Evolutionary conservation across 2,113 vertebrate genomes (phyloP).

Genomic region (Pycnonotus jocosus): DNA sequence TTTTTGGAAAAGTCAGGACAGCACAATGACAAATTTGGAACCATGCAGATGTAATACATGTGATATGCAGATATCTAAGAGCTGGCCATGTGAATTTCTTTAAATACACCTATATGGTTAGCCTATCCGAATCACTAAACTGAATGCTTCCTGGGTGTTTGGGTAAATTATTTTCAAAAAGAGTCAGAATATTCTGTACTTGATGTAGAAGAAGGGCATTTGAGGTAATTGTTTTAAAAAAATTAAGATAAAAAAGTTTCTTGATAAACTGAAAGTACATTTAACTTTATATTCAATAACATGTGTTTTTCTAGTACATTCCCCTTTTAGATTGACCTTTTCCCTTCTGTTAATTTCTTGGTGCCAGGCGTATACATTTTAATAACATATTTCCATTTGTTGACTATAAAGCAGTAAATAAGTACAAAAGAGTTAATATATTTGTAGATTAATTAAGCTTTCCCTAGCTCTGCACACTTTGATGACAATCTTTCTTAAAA

Average conservation of each 20-base stretch:
- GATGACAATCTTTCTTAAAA: constrained; percentile 10
- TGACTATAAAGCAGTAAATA: background rate
- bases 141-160: background rate
- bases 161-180: background rate
- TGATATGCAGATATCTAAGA: background rate
- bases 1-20: background rate
- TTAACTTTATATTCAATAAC: background rate
- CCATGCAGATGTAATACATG: background rate
- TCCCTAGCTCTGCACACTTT: background rate
- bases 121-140: background rate
- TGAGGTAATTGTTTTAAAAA: background rate
- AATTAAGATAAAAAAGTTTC: background rate
- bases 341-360: constrained; percentile 23
- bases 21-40: background rate
- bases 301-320: background rate
- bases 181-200: background rate
- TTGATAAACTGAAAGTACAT: background rate
- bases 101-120: background rate
- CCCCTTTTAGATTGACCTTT: constrained; percentile 18
- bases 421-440: constrained; percentile 9
- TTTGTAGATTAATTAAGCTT: background rate
- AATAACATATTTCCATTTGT: background rate
- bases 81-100: background rate
- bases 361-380: background rate
- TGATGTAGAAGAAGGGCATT: background rate